Evolutionary conservation across 2,888 invertebrate genomes (phyloP).

Genomic region (Lasioglossum vierecki): DNA sequence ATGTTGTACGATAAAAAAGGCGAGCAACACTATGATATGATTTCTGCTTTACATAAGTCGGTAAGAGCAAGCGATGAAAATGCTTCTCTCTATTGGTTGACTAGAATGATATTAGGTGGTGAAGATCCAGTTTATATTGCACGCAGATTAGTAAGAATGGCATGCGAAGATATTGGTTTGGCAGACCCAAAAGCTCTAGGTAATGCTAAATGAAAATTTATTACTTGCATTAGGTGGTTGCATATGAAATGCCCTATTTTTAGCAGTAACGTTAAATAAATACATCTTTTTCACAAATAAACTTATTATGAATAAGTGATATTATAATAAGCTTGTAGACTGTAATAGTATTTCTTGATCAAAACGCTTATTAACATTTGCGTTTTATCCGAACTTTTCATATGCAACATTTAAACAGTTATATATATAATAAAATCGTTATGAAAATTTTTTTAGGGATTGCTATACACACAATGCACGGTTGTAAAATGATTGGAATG

Average conservation of each 20-base stretch:
- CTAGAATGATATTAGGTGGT: constrained; percentile 91
- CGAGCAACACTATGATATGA: constrained; percentile 93
- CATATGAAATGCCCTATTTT: neutral
- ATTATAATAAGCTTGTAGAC: neutral
- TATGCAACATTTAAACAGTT: neutral
- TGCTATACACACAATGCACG: constrained; percentile 91
- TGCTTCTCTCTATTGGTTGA: constrained; percentile 93
- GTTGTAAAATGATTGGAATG: constrained; percentile 92
- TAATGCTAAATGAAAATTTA: constrained; percentile 49
- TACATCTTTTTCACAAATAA: neutral
- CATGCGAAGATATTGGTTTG: constrained; percentile 92
- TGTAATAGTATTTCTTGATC: neutral
- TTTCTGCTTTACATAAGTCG: constrained; percentile 93
- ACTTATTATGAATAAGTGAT: neutral
- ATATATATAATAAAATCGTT: neutral
- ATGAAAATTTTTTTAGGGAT: constrained; percentile 84
- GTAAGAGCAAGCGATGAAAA: constrained; percentile 92
- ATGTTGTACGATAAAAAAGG: constrained; percentile 91
- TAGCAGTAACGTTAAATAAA: neutral
- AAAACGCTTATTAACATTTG: neutral
- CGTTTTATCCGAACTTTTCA: too few species aligned
- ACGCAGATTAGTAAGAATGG: constrained; percentile 89
- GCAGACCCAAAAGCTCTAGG: constrained; percentile 82
- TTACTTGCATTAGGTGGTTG: neutral
- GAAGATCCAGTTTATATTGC: constrained; percentile 93